Base-by-base conservation (phyloP, 2,113 vertebrate genomes). In the Parotia lawesii region DNA sequence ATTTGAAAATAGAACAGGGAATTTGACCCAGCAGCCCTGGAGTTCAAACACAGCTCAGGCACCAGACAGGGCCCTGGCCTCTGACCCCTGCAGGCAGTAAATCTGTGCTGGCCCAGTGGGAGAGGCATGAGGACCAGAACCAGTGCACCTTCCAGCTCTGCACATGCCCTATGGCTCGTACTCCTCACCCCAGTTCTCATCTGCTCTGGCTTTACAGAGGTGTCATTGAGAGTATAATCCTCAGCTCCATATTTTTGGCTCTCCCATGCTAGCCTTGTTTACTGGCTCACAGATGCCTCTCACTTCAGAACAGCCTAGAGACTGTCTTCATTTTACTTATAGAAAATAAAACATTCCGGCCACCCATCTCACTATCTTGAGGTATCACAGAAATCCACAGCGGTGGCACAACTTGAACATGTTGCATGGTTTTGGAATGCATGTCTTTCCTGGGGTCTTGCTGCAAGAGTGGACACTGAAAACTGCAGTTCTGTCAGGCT, bases 111-210 rank as follows among this genome's bases (percentile, higher is more conserved):
- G 51, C 50, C 4, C 1, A 3, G 1, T 1, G 3, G 47, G 20
- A 66, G n/a, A n/a, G 22, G 11, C 12, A 14, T 1, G 9, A 45
- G 40, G 27, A 9, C 4, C 3, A 3, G 28, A 35, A 8, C 10
- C 15, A 9, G 21, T 1, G 3, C 21, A 33, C 9, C 5, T 10
- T 24, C 50, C 65, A 74, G 28, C 44, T 66, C 64, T 53, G 23
- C 24, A 10, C 9, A 1, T 4, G 7, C 0, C 0, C 1, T 2
- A 10, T 5, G 23, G 22, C n/a, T 76, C 12, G 13, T 58, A n/a
- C 28, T 74, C 53, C 53, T 56, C 25, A 27, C 5, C 16, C 27
- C 16, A 18, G 0, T 20, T 51, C 48, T 64, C 45, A 29, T 19
- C 27, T 77, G 42, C 60, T 77, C 37, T 66, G 81, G 3, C 25